A percentile compares a stretch with the other conserved stretches of the same genome.
phyloP scores from a whole-genome alignment of 1,140 invertebrate genomes.

The Nautilus pompilius region DNA sequence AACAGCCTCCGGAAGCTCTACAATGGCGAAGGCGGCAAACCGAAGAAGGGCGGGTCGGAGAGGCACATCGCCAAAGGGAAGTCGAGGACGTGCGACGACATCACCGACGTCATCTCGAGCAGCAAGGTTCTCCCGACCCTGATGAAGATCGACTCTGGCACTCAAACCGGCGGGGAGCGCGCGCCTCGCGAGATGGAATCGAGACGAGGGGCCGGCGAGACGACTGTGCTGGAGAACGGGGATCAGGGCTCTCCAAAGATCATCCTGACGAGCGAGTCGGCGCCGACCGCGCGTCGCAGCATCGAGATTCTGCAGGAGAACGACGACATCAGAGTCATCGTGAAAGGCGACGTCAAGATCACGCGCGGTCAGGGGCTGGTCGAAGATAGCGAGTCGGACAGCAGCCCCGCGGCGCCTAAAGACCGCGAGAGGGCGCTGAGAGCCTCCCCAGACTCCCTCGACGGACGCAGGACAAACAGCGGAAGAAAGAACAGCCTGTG shows the following conservation, averaged over 20 bases:
- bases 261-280: constrained; percentile 12
- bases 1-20: constrained; percentile 18
- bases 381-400: constrained; percentile 2
- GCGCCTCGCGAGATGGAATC: background rate
- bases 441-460: background rate
- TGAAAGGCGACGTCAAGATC: constrained; percentile 23
- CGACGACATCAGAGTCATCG: constrained; percentile 28
- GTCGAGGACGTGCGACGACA: background rate
- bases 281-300: constrained; percentile 7
- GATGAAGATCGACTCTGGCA: background rate
- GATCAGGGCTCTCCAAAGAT: constrained; percentile 20
- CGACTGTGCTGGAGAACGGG: constrained; percentile 23
- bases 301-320: constrained; percentile 31
- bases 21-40: constrained; percentile 5
- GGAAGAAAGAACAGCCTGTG: background rate
- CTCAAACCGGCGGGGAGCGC: background rate
- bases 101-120: background rate
- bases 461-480: background rate
- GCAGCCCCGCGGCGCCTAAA: background rate
- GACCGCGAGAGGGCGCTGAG: background rate
- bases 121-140: background rate
- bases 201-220: constrained; percentile 8
- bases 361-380: constrained; percentile 1
- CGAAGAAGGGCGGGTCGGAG: constrained; percentile 3
- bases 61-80: background rate